phyloP scores from a whole-genome alignment of 30 jellyfish, hydroid and myxozoan genomes.

The Pelagia noctiluca region DNA sequence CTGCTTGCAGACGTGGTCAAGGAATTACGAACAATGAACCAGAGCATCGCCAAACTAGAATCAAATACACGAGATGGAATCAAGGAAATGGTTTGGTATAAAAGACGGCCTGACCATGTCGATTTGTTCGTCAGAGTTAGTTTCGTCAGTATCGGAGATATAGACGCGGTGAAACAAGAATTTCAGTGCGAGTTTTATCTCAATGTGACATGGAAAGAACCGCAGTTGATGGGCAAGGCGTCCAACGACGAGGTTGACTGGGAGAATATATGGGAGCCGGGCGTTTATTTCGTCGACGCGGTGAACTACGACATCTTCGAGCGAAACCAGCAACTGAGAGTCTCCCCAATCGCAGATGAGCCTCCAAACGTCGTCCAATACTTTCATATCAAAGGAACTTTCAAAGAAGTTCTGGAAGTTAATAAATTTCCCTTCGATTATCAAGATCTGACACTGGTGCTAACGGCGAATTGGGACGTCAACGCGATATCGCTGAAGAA shows the following conservation, averaged over 20 bases:
- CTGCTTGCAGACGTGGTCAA: constrained; percentile 3
- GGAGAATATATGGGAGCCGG: constrained; percentile 49
- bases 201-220: constrained; percentile 45
- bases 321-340: constrained; percentile 2
- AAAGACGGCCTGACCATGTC: constrained; percentile 7
- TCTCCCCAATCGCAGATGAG: neutral
- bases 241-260: constrained; percentile 36
- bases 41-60: neutral
- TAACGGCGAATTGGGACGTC: constrained; percentile 54
- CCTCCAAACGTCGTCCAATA: constrained; percentile 36
- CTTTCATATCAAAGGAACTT: constrained; percentile 55
- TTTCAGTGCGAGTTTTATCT: constrained; percentile 46
- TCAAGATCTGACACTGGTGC: constrained; percentile 58
- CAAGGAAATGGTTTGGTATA: constrained; percentile 4
- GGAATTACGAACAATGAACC: neutral
- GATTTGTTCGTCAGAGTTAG: constrained; percentile 23
- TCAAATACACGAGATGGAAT: constrained; percentile 25
- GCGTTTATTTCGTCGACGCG: constrained; percentile 22
- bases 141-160: constrained; percentile 40
- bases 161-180: constrained; percentile 50
- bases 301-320: constrained; percentile 13
- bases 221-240: constrained; percentile 12
- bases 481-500: constrained; percentile 10
- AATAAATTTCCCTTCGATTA: constrained; percentile 67
- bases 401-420: constrained; percentile 60